A percentile compares a stretch with the other conserved stretches of the same genome.
Conservation (phyloP, 2,113 vertebrate genomes). For the Callithrix jacchus region DNA sequence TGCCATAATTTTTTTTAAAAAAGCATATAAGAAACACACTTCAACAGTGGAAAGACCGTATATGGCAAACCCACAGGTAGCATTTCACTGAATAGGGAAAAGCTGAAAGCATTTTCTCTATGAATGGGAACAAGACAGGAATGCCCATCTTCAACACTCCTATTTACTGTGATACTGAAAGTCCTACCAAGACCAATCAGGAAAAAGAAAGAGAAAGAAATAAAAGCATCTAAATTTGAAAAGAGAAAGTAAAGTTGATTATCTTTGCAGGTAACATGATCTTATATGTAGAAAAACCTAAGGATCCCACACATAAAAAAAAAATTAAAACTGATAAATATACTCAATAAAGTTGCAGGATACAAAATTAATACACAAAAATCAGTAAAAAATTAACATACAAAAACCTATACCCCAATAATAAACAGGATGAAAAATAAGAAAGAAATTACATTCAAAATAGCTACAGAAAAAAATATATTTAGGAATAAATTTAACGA, state of each 20-base stretch:
- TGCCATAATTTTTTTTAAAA: too few relatives aligned
- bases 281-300: neutral
- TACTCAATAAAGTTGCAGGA: neutral
- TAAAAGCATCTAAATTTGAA: neutral
- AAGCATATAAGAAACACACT: neutral
- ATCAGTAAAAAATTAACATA: neutral
- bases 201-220: neutral
- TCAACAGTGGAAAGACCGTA: neutral
- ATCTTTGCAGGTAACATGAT: neutral
- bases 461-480: neutral
- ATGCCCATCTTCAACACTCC: neutral
- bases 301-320: neutral
- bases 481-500: neutral
- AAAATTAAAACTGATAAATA: neutral
- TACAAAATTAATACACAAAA: neutral
- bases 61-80: neutral
- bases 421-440: neutral
- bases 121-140: accelerated
- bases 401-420: neutral
- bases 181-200: neutral
- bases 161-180: neutral
- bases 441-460: neutral
- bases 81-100: neutral
- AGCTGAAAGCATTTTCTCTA: neutral
- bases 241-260: neutral